Base-by-base conservation (phyloP, 2,113 vertebrate species). In the Axis porcinus region DNA sequence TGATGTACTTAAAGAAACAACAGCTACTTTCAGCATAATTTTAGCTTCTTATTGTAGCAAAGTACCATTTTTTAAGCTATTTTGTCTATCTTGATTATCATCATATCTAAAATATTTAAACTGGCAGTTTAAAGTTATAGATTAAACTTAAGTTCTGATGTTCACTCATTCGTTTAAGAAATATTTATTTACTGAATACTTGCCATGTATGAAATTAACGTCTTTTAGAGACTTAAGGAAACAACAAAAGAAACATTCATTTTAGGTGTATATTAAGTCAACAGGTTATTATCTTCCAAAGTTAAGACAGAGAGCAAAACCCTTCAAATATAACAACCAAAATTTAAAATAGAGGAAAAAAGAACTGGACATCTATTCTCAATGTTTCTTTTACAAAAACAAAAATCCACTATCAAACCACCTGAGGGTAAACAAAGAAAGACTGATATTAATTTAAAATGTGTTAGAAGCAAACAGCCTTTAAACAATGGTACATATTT, bases 1-100 rank as follows among this genome's bases (percentile, higher is more conserved):
- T 89, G 43, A 82, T 14, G n/a, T 78, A 85, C 60, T 47, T 57
- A 94, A 95, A 93, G 28, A 58, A 94, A 45, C 15, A 54, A 45
- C 7, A 95, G 45, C 60, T 87, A 84, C 33, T 76, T 6, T 43
- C 96, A 47, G 82, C 33, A 95, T 43, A 93, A 98, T 33, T 91
- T 62, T 83, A 86, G 45, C 47, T 93, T 86, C 60, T 95, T 54
- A 86, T 89, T 58, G 11, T 87, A 86, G 76, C 36, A 84, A 84
- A 94, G 13, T 45, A 83, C 30, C 19, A 74, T 89, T 91, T 62
- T 97, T n/a, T n/a, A n/a, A 25, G 30, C 36, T 83, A n/a, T 87
- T 95, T 88, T 97, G 79, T 78, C 70, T 91, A 36, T 12, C 36
- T 81, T 82, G 27, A 90, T 47, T 64, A 91, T 82, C 30, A 96